A percentile compares a stretch with the other conserved stretches of the same genome.
Evolutionary conservation across 2,113 vertebrate species (phyloP).

Genomic region (Verasper variegatus): DNA sequence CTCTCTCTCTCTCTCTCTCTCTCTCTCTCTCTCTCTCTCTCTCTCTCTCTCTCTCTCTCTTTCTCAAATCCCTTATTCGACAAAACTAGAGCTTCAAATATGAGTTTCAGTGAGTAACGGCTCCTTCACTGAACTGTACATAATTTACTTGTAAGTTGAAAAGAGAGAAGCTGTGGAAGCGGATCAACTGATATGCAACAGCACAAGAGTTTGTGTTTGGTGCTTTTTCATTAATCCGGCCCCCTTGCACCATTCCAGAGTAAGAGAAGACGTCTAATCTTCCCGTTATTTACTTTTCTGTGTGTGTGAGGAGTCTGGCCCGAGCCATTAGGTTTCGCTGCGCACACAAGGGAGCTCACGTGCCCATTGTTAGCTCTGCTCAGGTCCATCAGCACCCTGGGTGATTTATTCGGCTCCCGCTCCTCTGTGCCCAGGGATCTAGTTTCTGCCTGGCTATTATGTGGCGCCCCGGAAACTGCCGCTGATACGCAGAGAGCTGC

Average conservation of each 20-base stretch:
- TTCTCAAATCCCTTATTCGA: constrained; percentile 52
- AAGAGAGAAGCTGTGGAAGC: not conserved
- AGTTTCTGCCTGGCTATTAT: constrained; percentile 78
- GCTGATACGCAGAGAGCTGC: constrained; percentile 63
- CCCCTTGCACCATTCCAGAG: not conserved
- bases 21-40: constrained; percentile 33
- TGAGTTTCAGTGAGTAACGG: not conserved
- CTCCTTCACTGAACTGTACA: not conserved
- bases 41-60: constrained; percentile 38
- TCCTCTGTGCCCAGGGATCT: constrained; percentile 70
- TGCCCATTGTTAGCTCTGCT: constrained; percentile 60
- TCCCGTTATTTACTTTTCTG: constrained; percentile 39
- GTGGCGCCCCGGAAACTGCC: constrained; percentile 81
- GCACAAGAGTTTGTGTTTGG: not conserved
- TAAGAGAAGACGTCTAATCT: constrained; percentile 35
- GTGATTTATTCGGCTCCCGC: constrained; percentile 71
- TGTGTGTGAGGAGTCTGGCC: constrained; percentile 10
- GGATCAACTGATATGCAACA: not conserved
- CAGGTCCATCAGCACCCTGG: constrained; percentile 51
- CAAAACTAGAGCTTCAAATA: constrained; percentile 1
- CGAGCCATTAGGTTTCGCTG: constrained; percentile 19
- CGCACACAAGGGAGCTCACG: constrained; percentile 44
- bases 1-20: constrained; percentile 38
- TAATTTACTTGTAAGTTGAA: not conserved
- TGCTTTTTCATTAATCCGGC: not conserved